These are phyloP conservation scores for Agonum fuliginosum DNA, from an alignment of 2,888 invertebrate genomes.

Conservation along the genomic window DNA sequence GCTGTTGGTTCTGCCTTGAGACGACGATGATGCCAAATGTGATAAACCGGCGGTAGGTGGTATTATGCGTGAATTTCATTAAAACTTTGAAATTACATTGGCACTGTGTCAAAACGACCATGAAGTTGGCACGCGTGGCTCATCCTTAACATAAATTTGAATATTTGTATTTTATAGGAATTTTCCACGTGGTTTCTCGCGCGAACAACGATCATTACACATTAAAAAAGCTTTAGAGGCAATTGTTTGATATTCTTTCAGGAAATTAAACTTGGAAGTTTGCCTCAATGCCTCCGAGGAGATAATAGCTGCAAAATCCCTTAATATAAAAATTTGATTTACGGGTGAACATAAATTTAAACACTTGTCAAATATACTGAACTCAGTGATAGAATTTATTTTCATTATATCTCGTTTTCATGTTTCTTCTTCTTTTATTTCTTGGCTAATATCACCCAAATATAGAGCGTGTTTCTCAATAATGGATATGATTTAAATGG, in stretches of 20 bases:
- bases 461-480: too few relatives aligned
- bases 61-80: constrained; percentile 53
- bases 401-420: constrained; percentile 36
- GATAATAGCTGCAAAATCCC: constrained; percentile 20
- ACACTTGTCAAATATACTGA: constrained; percentile 31
- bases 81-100: constrained; percentile 53
- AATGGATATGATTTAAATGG: too few relatives aligned
- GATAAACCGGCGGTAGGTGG: constrained; percentile 39
- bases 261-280: constrained; percentile 20
- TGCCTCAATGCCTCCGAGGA: constrained; percentile 15
- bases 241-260: constrained; percentile 28
- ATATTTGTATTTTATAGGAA: constrained; percentile 44
- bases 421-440: constrained; percentile 30
- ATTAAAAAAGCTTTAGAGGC: constrained; percentile 31
- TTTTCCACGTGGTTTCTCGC: constrained; percentile 29
- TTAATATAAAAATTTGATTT: constrained; percentile 28
- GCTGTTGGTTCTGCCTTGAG: background rate
- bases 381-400: constrained; percentile 27
- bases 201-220: constrained; percentile 24
- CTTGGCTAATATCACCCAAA: background rate
- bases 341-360: constrained; percentile 24
- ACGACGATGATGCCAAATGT: constrained; percentile 24
- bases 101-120: constrained; percentile 36
- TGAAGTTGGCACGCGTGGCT: constrained; percentile 32
- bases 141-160: constrained; percentile 48